Evolutionary conservation across 2,113 vertebrate species (phyloP).

Genomic region (Uria aalge): DNA sequence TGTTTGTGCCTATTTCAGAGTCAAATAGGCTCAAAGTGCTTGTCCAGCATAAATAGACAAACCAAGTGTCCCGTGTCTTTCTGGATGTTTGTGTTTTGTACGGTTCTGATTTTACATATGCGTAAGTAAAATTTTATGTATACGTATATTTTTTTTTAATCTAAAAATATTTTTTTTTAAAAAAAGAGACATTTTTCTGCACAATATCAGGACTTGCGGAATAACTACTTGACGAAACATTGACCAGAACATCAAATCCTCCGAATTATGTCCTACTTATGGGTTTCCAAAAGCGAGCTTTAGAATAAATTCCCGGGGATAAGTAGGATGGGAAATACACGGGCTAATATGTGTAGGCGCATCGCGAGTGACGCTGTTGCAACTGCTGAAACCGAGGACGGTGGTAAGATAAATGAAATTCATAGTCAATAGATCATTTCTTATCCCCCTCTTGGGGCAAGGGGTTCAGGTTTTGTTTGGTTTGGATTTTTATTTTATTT

Average conservation of each 20-base stretch:
- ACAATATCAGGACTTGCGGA: neutral
- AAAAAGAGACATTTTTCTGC: neutral
- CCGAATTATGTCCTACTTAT: conserved; percentile 70
- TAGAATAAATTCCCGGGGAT: conserved; percentile 76
- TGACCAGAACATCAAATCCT: conserved; percentile 69
- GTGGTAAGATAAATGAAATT: conserved; percentile 64
- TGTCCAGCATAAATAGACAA: neutral
- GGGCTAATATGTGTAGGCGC: conserved; percentile 56
- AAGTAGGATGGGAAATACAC: conserved; percentile 46
- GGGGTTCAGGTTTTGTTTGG: conserved; percentile 38
- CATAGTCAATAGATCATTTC: conserved; percentile 45
- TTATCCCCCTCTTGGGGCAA: conserved; percentile 30
- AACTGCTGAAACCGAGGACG: conserved; percentile 14
- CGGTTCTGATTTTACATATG: neutral
- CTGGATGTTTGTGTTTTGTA: neutral
- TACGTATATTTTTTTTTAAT: neutral
- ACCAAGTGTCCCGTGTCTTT: neutral
- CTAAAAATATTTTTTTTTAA: neutral
- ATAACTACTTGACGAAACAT: conserved; percentile 50
- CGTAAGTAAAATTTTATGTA: neutral
- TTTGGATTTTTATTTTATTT: neutral
- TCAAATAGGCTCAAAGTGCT: neutral
- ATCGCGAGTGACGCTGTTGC: neutral
- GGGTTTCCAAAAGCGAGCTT: conserved; percentile 76
- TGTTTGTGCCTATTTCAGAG: neutral